Evolutionary conservation across 2,888 invertebrate genomes (phyloP).

Genomic region (Melolontha melolontha): DNA sequence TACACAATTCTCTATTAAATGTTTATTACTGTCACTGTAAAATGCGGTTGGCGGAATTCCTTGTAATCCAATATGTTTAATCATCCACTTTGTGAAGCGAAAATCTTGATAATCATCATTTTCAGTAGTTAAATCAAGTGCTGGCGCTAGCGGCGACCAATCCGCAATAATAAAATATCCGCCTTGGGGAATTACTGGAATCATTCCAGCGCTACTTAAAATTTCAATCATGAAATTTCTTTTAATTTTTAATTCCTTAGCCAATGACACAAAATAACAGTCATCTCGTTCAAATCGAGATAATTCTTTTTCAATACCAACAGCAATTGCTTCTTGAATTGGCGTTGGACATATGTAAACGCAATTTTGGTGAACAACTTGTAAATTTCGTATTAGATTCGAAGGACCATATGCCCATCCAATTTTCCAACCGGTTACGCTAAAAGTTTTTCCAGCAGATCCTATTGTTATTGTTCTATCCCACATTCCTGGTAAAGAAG

Average conservation of each 20-base stretch:
- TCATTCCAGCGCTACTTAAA: conserved; percentile 83
- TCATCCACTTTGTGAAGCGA: conserved; percentile 70
- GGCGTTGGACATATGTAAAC: conserved; percentile 93
- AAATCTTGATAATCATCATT: conserved; percentile 57
- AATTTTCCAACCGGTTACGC: conserved; percentile 97
- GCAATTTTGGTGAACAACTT: conserved; percentile 93
- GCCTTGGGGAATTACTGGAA: conserved; percentile 89
- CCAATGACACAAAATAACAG: conserved; percentile 84
- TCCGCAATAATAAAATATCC: conserved; percentile 98
- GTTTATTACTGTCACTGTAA: conserved; percentile 66
- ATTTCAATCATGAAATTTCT: conserved; percentile 83
- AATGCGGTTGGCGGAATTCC: conserved; percentile 72
- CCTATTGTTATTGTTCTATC: conserved; percentile 96
- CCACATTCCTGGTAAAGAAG: conserved; percentile 96
- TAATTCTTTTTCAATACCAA: conserved; percentile 88
- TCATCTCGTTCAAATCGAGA: conserved; percentile 76
- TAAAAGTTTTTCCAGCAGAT: conserved; percentile 97
- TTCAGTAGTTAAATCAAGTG: conserved; percentile 27
- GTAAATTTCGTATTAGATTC: conserved; percentile 81
- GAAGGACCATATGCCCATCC: conserved; percentile 97
- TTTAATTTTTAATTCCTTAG: conserved; percentile 80
- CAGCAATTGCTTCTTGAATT: conserved; percentile 91
- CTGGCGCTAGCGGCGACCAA: conserved; percentile 79
- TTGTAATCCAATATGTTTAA: conserved; percentile 66
- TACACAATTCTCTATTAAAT: conserved; percentile 66